phyloP scores from a whole-genome alignment of 2,797 vertebrate genomes.

The Myripristis murdjan region DNA sequence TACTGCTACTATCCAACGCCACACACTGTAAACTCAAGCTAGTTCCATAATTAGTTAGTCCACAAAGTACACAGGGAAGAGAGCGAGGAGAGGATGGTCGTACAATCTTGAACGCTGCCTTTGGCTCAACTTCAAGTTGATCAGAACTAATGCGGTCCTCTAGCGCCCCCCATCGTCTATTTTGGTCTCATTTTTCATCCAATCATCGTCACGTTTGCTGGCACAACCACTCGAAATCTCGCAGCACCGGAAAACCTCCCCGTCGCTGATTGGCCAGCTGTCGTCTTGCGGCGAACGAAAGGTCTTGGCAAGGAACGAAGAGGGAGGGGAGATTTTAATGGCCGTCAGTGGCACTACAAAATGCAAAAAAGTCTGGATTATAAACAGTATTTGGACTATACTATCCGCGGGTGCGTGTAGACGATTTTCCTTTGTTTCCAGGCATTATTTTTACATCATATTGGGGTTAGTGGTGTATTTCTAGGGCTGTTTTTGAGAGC shows the following conservation, averaged over 20 bases:
- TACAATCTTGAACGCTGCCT: neutral
- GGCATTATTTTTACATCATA: neutral
- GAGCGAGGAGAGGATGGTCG: neutral
- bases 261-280: conserved; percentile 69
- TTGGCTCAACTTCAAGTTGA: conserved; percentile 47
- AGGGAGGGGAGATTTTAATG: conserved; percentile 87
- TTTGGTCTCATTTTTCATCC: conserved; percentile 43
- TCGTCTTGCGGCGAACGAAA: conserved; percentile 38
- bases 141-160: conserved; percentile 25
- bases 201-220: conserved; percentile 67
- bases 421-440: conserved; percentile 3
- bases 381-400: conserved; percentile 57
- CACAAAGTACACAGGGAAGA: neutral
- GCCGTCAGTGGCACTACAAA: conserved; percentile 79
- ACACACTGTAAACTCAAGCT: too few species aligned
- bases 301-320: conserved; percentile 72
- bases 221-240: neutral
- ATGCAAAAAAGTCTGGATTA: conserved; percentile 79
- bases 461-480: conserved; percentile 33
- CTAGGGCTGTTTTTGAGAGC: conserved; percentile 49
- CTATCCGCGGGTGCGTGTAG: neutral
- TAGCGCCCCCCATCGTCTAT: conserved; percentile 67
- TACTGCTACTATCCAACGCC: too few species aligned
- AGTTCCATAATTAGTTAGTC: too few species aligned
- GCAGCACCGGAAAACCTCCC: conserved; percentile 1